phyloP scores from a whole-genome alignment of 2,888 invertebrate genomes.

The Autographa gamma region DNA sequence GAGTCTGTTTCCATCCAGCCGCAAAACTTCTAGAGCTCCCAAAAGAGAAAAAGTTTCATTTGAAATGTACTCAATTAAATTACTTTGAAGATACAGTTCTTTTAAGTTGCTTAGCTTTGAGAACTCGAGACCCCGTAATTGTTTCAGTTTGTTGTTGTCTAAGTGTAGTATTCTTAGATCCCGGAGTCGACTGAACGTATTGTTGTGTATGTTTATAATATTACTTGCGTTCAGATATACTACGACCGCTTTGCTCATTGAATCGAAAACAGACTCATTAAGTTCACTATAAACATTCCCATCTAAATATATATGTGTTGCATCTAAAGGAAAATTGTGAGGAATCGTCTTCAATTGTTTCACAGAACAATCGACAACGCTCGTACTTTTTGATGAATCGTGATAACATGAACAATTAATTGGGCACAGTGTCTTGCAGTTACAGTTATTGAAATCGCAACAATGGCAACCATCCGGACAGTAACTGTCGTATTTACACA shows the following conservation, averaged over 20 bases:
- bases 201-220: conserved; percentile 94
- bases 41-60: conserved; percentile 94
- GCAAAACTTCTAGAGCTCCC: conserved; percentile 93
- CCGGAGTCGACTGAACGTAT: conserved; percentile 94
- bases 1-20: conserved; percentile 95
- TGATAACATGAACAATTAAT: conserved; percentile 97
- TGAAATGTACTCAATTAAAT: conserved; percentile 93
- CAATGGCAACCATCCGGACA: conserved; percentile 98
- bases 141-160: conserved; percentile 94
- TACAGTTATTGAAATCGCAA: conserved; percentile 98
- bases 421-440: conserved; percentile 98
- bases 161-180: conserved; percentile 94
- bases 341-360: conserved; percentile 93
- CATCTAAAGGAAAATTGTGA: conserved; percentile 95
- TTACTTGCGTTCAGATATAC: conserved; percentile 95
- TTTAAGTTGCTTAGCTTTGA: conserved; percentile 93
- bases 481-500: conserved; percentile 96
- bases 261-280: conserved; percentile 84
- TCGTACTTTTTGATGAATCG: conserved; percentile 97
- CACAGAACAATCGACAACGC: conserved; percentile 96
- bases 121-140: conserved; percentile 95
- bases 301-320: conserved; percentile 97
- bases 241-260: conserved; percentile 88
- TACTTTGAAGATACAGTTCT: conserved; percentile 96
- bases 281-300: conserved; percentile 95